Evolutionary conservation across 2,113 vertebrate species (phyloP).

Genomic region (Ceyx melanurus): DNA sequence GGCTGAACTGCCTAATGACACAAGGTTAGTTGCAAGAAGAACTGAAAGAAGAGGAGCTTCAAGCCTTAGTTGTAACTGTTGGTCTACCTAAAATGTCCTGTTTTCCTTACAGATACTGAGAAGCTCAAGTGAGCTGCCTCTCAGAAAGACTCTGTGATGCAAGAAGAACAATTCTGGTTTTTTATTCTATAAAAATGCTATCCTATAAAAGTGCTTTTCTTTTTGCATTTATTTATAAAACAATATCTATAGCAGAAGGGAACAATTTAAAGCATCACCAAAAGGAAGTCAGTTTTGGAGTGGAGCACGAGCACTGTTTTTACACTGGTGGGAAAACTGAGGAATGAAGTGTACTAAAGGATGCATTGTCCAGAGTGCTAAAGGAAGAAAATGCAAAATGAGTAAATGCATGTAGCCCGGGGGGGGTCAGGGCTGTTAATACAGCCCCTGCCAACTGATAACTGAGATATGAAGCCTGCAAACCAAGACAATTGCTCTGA

Average conservation of each 20-base stretch:
- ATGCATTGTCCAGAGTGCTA: background rate
- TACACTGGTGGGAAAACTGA: background rate
- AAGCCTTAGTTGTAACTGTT: background rate
- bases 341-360: background rate
- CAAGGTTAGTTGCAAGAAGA: background rate
- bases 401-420: background rate
- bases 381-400: constrained; percentile 45
- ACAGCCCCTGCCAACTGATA: constrained; percentile 6
- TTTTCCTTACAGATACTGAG: background rate
- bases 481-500: background rate
- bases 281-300: background rate
- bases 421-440: background rate
- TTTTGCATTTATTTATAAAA: background rate
- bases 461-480: background rate
- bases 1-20: background rate
- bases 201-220: background rate
- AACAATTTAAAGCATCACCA: background rate
- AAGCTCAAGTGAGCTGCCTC: background rate
- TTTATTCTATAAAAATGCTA: no score
- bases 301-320: background rate
- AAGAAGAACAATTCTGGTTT: background rate
- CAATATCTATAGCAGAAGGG: background rate
- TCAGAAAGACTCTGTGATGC: background rate
- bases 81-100: background rate
- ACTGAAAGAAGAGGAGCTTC: background rate